Conservation (phyloP, 2,113 vertebrate genomes). For the Rhabdornis inornatus region DNA sequence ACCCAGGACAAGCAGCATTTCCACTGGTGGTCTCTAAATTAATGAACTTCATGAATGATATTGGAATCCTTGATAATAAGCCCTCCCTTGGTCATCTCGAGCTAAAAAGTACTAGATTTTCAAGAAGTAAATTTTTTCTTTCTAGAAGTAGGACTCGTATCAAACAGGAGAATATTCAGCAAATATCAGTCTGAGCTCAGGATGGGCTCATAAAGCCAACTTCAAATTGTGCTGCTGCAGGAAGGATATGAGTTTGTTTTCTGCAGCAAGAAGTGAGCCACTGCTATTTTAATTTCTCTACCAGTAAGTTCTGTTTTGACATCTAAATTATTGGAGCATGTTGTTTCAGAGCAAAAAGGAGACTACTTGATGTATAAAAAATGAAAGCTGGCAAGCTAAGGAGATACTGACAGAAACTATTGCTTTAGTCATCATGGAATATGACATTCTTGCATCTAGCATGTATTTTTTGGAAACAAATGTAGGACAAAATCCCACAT, state of each 20-base stretch:
- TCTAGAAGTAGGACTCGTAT: background rate
- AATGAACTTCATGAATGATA: background rate
- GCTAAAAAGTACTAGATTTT: background rate
- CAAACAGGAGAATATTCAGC: background rate
- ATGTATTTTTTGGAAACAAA: conserved; percentile 30
- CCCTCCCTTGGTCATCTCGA: background rate
- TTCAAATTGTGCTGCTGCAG: background rate
- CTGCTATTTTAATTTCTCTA: conserved; percentile 19
- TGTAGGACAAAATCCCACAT: background rate
- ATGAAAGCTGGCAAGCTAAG: conserved; percentile 46
- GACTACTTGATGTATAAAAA: conserved; percentile 38
- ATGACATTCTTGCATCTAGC: conserved; percentile 8
- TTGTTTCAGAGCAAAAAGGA: conserved; percentile 23
- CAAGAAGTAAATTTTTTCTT: background rate
- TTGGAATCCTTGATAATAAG: background rate
- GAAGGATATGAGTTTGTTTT: background rate
- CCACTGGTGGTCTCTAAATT: background rate
- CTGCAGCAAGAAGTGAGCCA: background rate
- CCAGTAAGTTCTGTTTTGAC: conserved; percentile 32
- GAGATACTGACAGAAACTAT: conserved; percentile 29
- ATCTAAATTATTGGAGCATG: background rate
- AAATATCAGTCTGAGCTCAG: background rate
- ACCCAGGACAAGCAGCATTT: background rate
- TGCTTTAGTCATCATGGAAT: background rate
- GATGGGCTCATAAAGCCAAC: background rate